A percentile compares a stretch with the other conserved stretches of the same genome.
These are phyloP conservation scores for Alloplasta piceator DNA, from an alignment of 2,888 invertebrate species.

Conservation along the genomic window DNA sequence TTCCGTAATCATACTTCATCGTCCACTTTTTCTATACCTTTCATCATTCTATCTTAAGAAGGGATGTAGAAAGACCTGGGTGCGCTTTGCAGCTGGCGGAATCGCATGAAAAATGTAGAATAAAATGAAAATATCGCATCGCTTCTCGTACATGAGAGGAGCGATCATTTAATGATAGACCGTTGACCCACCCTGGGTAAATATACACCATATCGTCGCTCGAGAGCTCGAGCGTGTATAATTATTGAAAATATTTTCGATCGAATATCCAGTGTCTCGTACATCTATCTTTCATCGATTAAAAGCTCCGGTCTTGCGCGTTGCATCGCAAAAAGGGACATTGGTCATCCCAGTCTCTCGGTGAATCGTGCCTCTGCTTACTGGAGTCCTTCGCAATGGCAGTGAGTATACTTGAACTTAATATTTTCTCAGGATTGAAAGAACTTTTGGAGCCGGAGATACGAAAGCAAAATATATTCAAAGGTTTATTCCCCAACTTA, in stretches of 20 bases:
- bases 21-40: no score
- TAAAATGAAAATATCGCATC: neutral
- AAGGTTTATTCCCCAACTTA: neutral
- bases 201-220: neutral
- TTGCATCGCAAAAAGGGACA: conserved; percentile 4
- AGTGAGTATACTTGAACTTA: conserved; percentile 10
- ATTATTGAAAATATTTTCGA: neutral
- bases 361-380: conserved; percentile 2
- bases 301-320: conserved; percentile 7
- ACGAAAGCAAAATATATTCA: no score
- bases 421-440: no score
- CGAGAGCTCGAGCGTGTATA: neutral
- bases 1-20: neutral
- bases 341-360: conserved; percentile 25
- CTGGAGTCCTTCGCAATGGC: conserved; percentile 17
- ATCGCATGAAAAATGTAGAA: neutral
- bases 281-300: neutral
- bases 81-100: neutral
- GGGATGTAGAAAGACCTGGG: neutral
- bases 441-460: no score
- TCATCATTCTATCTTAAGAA: no score
- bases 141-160: neutral
- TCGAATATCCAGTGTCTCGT: neutral
- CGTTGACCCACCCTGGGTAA: no score
- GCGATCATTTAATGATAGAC: neutral